Percentiles rank a stretch among this genome's conserved stretches.
Evolutionary conservation across 2,888 invertebrate genomes (phyloP).

Genomic region (Macrosoma leucophasiata): DNA sequence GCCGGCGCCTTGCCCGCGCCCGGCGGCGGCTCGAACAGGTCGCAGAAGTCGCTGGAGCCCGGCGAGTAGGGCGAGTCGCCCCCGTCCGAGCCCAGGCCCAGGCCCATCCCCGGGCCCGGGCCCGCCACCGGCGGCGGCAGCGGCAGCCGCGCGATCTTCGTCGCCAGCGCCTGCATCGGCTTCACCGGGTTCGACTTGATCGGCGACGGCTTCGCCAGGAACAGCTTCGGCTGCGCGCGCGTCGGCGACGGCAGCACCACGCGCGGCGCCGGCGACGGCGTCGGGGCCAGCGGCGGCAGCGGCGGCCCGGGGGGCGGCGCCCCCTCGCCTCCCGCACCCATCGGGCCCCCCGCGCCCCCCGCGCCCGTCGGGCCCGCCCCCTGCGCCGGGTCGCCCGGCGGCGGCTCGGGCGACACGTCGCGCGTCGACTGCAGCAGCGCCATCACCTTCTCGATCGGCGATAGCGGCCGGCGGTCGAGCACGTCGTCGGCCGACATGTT

Average conservation of each 20-base stretch:
- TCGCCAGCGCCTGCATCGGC: conserved; percentile 53
- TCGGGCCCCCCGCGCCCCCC: conserved; percentile 54
- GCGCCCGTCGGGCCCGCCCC: conserved; percentile 23
- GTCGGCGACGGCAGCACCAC: conserved; percentile 69
- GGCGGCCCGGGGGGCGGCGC: conserved; percentile 51
- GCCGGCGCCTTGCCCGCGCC: conserved; percentile 23
- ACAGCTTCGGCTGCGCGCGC: conserved; percentile 70
- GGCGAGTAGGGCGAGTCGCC: conserved; percentile 90
- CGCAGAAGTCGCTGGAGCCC: conserved; percentile 91
- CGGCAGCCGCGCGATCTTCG: conserved; percentile 41
- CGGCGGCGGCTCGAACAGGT: conserved; percentile 87
- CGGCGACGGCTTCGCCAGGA: conserved; percentile 67
- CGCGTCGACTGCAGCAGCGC: conserved; percentile 73
- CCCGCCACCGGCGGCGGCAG: conserved; percentile 34
- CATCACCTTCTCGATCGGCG: conserved; percentile 77
- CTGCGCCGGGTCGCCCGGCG: conserved; percentile 31
- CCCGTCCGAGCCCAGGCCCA: no score
- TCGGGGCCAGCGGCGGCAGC: conserved; percentile 21
- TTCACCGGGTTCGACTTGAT: conserved; percentile 77
- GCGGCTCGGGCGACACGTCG: conserved; percentile 56
- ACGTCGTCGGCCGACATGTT: conserved; percentile 67
- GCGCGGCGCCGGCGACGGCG: conserved; percentile 45
- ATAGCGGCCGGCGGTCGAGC: conserved; percentile 63
- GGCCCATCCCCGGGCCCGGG: no score
- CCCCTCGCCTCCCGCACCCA: conserved; percentile 67